These are phyloP conservation scores for Pycnonotus jocosus DNA, from an alignment of 2,113 vertebrate species.

Conservation along the genomic window DNA sequence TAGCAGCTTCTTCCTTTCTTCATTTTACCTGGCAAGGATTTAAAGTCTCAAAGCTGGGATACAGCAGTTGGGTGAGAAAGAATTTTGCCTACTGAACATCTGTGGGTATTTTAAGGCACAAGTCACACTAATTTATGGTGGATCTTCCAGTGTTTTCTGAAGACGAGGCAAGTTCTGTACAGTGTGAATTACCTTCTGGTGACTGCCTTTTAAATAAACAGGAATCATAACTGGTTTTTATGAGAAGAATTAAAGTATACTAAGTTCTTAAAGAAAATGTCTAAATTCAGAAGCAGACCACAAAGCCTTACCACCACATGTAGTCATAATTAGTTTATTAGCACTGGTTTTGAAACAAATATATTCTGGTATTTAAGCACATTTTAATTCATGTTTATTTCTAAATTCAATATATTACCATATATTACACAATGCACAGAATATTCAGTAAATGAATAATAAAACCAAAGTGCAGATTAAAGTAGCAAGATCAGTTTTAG, in stretches of 20 bases:
- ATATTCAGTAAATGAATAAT: conserved; percentile 24
- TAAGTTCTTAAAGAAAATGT: background rate
- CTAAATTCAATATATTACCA: background rate
- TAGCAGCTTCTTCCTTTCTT: background rate
- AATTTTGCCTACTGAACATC: background rate
- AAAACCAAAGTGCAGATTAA: background rate
- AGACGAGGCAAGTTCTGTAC: background rate
- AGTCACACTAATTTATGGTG: background rate
- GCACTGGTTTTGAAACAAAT: background rate
- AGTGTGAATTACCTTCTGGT: background rate
- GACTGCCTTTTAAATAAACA: background rate
- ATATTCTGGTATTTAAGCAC: background rate
- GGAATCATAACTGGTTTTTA: background rate
- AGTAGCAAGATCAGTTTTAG: background rate
- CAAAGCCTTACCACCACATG: background rate
- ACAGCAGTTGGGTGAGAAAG: background rate
- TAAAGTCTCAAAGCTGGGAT: background rate
- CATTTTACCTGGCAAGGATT: background rate
- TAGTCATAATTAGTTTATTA: conserved; percentile 34
- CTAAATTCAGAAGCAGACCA: background rate
- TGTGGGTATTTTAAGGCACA: background rate
- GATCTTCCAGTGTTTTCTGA: background rate
- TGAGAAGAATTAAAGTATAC: background rate
- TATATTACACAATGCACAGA: conserved; percentile 19
- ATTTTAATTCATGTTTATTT: background rate